A percentile compares a stretch with the other conserved stretches of the same genome.
Conservation (phyloP, 30 jellyfish, hydroid and myxozoan genomes). For the Catostylus mosaicus region DNA sequence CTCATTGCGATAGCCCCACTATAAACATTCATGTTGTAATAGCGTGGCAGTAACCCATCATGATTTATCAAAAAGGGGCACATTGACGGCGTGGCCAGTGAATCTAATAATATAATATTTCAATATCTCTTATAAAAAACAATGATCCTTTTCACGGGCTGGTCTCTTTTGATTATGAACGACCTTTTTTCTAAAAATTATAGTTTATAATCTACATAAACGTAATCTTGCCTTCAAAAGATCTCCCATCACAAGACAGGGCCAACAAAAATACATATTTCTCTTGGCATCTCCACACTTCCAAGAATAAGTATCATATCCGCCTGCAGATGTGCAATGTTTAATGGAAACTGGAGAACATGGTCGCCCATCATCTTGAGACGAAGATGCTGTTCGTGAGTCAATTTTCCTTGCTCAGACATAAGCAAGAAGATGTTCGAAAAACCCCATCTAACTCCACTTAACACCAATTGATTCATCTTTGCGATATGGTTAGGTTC, state of each 20-base stretch:
- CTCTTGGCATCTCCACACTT: conserved; percentile 51
- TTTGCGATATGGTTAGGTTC: not conserved
- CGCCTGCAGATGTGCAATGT: conserved; percentile 11
- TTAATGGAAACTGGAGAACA: conserved; percentile 42
- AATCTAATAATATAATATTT: too few relatives aligned
- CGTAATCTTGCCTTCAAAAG: conserved; percentile 42
- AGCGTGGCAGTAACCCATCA: too few relatives aligned
- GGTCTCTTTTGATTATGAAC: too few relatives aligned
- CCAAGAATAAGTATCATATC: conserved; percentile 12
- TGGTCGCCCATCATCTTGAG: conserved; percentile 27
- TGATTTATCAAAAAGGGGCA: too few relatives aligned
- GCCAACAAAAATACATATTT: conserved; percentile 49
- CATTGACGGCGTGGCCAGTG: too few relatives aligned
- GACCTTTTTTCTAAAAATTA: not conserved
- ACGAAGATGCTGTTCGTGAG: conserved; percentile 26
- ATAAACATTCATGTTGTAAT: not conserved
- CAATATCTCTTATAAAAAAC: too few relatives aligned
- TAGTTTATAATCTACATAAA: not conserved
- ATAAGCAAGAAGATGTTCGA: not conserved
- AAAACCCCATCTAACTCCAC: not conserved
- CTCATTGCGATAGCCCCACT: not conserved
- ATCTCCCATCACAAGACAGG: conserved; percentile 59
- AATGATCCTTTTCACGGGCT: too few relatives aligned
- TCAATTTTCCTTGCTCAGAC: not conserved
- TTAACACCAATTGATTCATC: not conserved